A percentile compares a stretch with the other conserved stretches of the same genome.
These are phyloP conservation scores for Chrysemys picta DNA, from an alignment of 2,113 vertebrate genomes.

Conservation along the genomic window DNA sequence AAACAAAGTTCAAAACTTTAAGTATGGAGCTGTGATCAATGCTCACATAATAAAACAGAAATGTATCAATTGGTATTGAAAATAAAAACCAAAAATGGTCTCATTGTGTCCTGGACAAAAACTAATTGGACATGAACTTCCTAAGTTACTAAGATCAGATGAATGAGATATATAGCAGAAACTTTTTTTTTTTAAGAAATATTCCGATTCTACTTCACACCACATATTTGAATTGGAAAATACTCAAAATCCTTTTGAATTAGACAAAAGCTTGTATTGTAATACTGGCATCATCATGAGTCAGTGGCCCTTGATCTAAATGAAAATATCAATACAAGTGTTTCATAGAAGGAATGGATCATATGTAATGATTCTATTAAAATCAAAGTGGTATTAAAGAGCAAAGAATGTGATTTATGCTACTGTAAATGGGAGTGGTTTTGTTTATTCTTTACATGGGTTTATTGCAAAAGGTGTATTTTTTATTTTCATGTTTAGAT, in stretches of 20 bases:
- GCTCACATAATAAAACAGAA: not conserved
- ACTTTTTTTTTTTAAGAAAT: conserved; percentile 3
- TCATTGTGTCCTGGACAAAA: not conserved
- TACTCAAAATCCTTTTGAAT: conserved; percentile 64
- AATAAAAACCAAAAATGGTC: not conserved
- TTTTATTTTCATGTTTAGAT: conserved; percentile 49
- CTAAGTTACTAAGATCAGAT: conserved; percentile 53
- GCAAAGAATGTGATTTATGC: conserved; percentile 59
- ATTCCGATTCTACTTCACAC: conserved; percentile 40
- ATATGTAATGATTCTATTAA: conserved; percentile 73
- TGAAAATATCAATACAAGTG: conserved; percentile 70
- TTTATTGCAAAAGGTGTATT: conserved; percentile 10
- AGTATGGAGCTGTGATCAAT: not conserved
- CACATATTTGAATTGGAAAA: conserved; percentile 62
- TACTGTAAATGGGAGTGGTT: conserved; percentile 56
- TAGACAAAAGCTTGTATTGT: conserved; percentile 57
- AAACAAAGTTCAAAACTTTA: not conserved
- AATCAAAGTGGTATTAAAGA: conserved; percentile 68
- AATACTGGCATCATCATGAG: conserved; percentile 70
- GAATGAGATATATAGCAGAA: not conserved
- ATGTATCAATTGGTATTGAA: not conserved
- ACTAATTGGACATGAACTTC: conserved; percentile 8
- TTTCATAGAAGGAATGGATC: conserved; percentile 57
- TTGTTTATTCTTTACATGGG: conserved; percentile 69
- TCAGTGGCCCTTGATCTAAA: conserved; percentile 68